Evolutionary conservation across 92 coral and sea anemone species (phyloP).

Genomic region (Heliopora coerulea): DNA sequence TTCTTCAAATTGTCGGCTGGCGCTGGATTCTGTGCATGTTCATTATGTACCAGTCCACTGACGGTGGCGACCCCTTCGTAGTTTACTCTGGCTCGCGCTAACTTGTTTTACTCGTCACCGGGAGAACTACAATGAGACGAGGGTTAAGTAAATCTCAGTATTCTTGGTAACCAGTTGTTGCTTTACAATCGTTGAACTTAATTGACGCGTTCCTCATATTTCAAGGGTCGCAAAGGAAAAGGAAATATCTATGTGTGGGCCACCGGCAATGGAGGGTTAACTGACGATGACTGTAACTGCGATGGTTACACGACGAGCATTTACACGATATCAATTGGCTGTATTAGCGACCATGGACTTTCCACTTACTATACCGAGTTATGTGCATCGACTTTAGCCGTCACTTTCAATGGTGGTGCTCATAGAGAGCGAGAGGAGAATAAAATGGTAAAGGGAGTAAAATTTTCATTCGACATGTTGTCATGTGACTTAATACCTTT

Average conservation of each 20-base stretch:
- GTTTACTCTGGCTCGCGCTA: too few species aligned
- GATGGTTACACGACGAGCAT: constrained; percentile 93
- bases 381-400: constrained; percentile 86
- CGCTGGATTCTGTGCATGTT: too few species aligned
- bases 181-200: too few species aligned
- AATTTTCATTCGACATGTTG: too few species aligned
- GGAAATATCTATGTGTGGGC: constrained; percentile 96
- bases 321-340: constrained; percentile 85
- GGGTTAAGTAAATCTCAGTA: too few species aligned
- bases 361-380: constrained; percentile 88
- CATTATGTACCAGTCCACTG: too few species aligned
- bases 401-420: constrained; percentile 88
- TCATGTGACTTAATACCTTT: too few species aligned
- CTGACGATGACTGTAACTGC: constrained; percentile 93
- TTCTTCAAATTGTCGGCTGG: too few species aligned
- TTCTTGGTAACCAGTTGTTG: too few species aligned
- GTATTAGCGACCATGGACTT: constrained; percentile 86
- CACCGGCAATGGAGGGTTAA: constrained; percentile 92
- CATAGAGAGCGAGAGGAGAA: constrained; percentile 85
- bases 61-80: too few species aligned
- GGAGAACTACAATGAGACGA: too few species aligned
- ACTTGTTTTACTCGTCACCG: too few species aligned
- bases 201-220: background rate
- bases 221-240: constrained; percentile 88
- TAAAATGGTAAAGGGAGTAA: constrained; percentile 62